Evolutionary conservation across 2,888 invertebrate genomes (phyloP).

Genomic region (Bugulina stolonifera): DNA sequence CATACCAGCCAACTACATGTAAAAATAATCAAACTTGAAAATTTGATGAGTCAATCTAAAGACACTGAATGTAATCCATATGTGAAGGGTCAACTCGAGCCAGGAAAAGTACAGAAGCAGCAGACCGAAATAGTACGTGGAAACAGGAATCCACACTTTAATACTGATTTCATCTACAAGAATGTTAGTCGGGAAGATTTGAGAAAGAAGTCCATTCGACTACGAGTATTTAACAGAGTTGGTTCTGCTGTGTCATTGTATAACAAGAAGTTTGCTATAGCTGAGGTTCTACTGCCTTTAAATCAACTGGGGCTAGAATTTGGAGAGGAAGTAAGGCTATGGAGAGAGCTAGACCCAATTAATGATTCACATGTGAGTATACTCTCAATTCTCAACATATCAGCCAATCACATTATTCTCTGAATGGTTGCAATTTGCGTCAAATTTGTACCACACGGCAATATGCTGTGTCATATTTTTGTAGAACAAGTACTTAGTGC

Average conservation of each 20-base stretch:
- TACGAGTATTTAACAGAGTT: constrained; percentile 50
- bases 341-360: constrained; percentile 43
- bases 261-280: constrained; percentile 43
- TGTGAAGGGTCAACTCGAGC: constrained; percentile 51
- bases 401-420: no score
- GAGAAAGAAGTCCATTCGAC: constrained; percentile 43
- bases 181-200: constrained; percentile 49
- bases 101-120: constrained; percentile 53
- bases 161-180: constrained; percentile 54
- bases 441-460: no score
- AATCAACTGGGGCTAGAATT: constrained; percentile 46
- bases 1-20: constrained; percentile 52
- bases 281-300: constrained; percentile 45
- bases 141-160: constrained; percentile 49
- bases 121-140: constrained; percentile 46
- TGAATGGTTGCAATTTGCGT: no score
- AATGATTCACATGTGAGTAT: neutral
- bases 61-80: constrained; percentile 49
- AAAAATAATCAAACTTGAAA: constrained; percentile 41
- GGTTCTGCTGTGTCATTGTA: constrained; percentile 11
- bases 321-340: constrained; percentile 52
- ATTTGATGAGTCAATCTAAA: constrained; percentile 37
- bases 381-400: no score
- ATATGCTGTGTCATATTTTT: no score
- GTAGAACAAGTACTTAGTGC: no score